A percentile compares a stretch with the other conserved stretches of the same genome.
These are phyloP conservation scores for Cygnus olor DNA, from an alignment of 2,797 vertebrate genomes.

Conservation along the genomic window DNA sequence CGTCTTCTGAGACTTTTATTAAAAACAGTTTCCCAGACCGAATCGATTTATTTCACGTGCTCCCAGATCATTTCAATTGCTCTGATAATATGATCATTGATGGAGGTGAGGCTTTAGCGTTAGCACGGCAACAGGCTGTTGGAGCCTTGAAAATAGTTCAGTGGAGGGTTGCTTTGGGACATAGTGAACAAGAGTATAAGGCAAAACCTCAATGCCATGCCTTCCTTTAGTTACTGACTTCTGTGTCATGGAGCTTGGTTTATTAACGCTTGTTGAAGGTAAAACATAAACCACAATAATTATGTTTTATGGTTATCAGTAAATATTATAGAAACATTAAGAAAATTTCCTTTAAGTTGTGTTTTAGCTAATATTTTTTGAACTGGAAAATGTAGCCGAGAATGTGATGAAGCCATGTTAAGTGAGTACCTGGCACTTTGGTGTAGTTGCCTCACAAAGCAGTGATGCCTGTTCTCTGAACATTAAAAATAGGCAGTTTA, in stretches of 20 bases:
- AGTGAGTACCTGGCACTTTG: not conserved
- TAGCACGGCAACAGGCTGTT: not conserved
- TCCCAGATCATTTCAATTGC: not conserved
- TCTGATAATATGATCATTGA: not conserved
- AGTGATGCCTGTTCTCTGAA: not conserved
- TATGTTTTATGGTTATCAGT: not conserved
- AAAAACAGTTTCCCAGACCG: not conserved
- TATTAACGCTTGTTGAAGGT: not conserved
- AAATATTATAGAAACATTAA: not conserved
- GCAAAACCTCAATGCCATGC: not conserved
- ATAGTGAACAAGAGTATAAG: not conserved
- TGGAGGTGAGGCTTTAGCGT: not conserved
- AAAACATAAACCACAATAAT: not conserved
- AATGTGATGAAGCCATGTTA: not conserved
- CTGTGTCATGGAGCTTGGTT: not conserved
- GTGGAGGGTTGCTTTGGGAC: not conserved
- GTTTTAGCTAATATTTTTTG: not conserved
- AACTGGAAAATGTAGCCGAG: not conserved
- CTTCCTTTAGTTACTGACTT: not conserved
- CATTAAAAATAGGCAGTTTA: not conserved
- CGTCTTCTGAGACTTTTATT: not conserved
- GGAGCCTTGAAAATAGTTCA: not conserved
- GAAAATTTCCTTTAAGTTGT: not conserved
- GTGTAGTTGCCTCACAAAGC: not conserved
- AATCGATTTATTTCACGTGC: not conserved